Evolutionary conservation across 2,797 vertebrate species (phyloP).

Genomic region (Malacoraja senta): DNA sequence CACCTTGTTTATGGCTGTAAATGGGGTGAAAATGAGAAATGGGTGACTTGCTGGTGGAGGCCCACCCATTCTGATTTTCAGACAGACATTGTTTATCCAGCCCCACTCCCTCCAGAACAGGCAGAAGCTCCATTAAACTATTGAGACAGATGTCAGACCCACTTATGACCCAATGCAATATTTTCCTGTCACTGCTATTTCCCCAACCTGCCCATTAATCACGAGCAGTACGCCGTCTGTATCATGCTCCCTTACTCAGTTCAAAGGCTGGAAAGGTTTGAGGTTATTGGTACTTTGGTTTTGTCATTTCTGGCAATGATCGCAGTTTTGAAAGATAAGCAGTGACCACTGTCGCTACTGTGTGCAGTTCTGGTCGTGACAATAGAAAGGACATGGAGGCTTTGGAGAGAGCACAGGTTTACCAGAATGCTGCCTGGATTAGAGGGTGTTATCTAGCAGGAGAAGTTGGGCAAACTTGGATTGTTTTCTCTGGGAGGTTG

Average conservation of each 20-base stretch:
- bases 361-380: no score
- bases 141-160: not conserved
- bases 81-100: not conserved
- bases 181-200: not conserved
- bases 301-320: not conserved
- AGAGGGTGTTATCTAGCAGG: no score
- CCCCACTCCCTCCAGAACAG: not conserved
- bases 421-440: no score
- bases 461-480: no score
- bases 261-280: not conserved
- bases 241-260: not conserved
- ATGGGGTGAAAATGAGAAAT: not conserved
- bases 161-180: not conserved
- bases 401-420: no score
- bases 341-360: not conserved
- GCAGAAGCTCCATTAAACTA: not conserved
- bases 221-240: not conserved
- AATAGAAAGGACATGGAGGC: no score
- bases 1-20: not conserved
- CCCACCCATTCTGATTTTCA: not conserved
- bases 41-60: not conserved
- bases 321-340: not conserved
- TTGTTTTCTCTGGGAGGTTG: no score
- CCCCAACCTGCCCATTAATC: not conserved
- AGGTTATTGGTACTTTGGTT: not conserved